These are phyloP conservation scores for Gymnoscopelus braueri DNA, from an alignment of 2,797 vertebrate species.

Conservation along the genomic window DNA sequence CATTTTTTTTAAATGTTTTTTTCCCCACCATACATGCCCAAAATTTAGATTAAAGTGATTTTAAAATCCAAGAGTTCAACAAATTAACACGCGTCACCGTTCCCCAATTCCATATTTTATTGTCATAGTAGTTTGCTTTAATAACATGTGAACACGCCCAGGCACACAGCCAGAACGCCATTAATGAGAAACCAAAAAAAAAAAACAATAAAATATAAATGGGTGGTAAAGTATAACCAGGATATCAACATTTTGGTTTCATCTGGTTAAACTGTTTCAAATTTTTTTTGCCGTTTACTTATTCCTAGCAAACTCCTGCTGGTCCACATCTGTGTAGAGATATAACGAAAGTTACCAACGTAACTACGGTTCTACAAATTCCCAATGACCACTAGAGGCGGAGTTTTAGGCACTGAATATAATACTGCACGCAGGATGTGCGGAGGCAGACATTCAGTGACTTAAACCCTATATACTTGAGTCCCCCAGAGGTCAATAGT, in stretches of 20 bases:
- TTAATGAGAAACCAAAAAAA: conserved; percentile 71
- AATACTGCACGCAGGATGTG: too few species aligned
- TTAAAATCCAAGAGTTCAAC: conserved; percentile 1
- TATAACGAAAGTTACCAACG: conserved; percentile 71
- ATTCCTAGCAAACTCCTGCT: conserved; percentile 84
- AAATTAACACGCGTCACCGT: conserved; percentile 47
- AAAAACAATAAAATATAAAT: conserved; percentile 29
- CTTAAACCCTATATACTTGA: too few species aligned
- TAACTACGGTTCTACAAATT: too few species aligned
- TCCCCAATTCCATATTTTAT: conserved; percentile 97
- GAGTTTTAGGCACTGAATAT: too few species aligned
- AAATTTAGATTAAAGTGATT: too few species aligned
- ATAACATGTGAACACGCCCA: conserved; percentile 91
- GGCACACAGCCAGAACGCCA: conserved; percentile 82
- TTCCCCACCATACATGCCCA: too few species aligned
- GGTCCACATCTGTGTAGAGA: conserved; percentile 91
- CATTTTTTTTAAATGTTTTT: too few species aligned
- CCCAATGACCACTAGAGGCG: too few species aligned
- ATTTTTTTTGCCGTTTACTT: conserved; percentile 79
- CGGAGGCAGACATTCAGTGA: too few species aligned
- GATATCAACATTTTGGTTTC: conserved; percentile 76
- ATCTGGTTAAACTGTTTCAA: conserved; percentile 82
- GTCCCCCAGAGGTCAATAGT: too few species aligned
- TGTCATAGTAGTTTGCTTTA: conserved; percentile 94
- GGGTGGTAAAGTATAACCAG: conserved; percentile 67